Conservation (phyloP, 2,113 vertebrate species). For the Sebastes schlegelii region DNA sequence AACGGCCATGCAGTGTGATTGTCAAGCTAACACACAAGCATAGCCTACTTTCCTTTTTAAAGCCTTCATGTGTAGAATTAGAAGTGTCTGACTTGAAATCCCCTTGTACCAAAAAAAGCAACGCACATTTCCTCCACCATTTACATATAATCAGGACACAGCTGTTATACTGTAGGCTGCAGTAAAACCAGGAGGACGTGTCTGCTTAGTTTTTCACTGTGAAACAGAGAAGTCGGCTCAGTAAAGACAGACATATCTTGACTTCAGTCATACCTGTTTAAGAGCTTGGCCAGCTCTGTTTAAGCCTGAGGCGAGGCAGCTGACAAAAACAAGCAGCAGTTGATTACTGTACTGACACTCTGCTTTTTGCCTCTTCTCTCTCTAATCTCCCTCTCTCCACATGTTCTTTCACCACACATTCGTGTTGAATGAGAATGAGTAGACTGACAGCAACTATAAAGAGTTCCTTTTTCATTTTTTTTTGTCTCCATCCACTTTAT, state of each 20-base stretch:
- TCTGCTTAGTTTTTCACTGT: not conserved
- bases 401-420: not conserved
- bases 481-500: not conserved
- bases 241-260: slow-evolving; percentile 1
- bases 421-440: no score
- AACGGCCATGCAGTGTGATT: not conserved
- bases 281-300: slow-evolving; percentile 48
- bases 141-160: not conserved
- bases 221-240: not conserved
- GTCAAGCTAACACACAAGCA: not conserved
- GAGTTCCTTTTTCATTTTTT: not conserved
- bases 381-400: slow-evolving; percentile 7
- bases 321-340: slow-evolving; percentile 34
- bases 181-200: not conserved
- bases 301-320: slow-evolving; percentile 34
- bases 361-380: not conserved
- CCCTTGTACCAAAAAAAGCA: not conserved
- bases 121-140: not conserved
- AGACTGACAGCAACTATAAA: not conserved
- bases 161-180: not conserved
- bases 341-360: slow-evolving; percentile 12
- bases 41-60: not conserved
- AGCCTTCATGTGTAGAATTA: not conserved
- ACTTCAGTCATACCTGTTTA: slow-evolving; percentile 48
- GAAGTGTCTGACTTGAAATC: not conserved